A percentile compares a stretch with the other conserved stretches of the same genome.
These are phyloP conservation scores for Camponotus pennsylvanicus DNA, from an alignment of 1,140 invertebrate species.

Conservation along the genomic window DNA sequence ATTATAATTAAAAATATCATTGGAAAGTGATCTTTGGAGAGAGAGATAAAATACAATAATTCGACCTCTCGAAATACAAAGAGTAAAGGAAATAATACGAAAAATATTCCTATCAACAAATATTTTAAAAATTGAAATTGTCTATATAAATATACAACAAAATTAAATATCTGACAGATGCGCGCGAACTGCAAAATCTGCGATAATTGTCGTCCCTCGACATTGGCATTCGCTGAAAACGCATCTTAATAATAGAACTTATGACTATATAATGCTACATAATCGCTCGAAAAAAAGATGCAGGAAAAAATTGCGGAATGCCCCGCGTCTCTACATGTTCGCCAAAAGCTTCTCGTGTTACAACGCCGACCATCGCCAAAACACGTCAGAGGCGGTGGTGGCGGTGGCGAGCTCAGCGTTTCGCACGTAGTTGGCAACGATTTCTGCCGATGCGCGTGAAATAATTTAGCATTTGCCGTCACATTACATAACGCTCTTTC, in stretches of 20 bases:
- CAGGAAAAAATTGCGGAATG: slow-evolving; percentile 45
- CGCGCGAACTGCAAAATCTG: background rate
- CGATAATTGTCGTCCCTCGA: background rate
- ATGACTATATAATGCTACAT: slow-evolving; percentile 37
- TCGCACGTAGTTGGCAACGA: slow-evolving; percentile 83
- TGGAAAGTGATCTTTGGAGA: background rate
- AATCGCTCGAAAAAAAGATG: slow-evolving; percentile 62
- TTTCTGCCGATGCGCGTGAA: slow-evolving; percentile 84
- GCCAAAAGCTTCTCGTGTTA: slow-evolving; percentile 84
- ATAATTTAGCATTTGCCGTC: slow-evolving; percentile 81
- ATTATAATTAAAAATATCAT: background rate
- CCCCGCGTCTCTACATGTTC: slow-evolving; percentile 36
- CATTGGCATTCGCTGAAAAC: slow-evolving; percentile 43
- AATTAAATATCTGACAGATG: slow-evolving; percentile 42
- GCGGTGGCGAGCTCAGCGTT: slow-evolving; percentile 72
- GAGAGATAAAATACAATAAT: slow-evolving; percentile 2
- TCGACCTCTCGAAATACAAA: background rate
- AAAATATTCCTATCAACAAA: background rate
- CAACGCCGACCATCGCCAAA: slow-evolving; percentile 81
- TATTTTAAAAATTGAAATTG: background rate
- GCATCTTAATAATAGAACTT: slow-evolving; percentile 44
- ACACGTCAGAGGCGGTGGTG: slow-evolving; percentile 64
- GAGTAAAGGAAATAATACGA: background rate
- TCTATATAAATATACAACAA: background rate
- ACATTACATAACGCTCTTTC: slow-evolving; percentile 74